Evolutionary conservation across 2,113 vertebrate genomes (phyloP).

Genomic region (Xiphophorus maculatus): DNA sequence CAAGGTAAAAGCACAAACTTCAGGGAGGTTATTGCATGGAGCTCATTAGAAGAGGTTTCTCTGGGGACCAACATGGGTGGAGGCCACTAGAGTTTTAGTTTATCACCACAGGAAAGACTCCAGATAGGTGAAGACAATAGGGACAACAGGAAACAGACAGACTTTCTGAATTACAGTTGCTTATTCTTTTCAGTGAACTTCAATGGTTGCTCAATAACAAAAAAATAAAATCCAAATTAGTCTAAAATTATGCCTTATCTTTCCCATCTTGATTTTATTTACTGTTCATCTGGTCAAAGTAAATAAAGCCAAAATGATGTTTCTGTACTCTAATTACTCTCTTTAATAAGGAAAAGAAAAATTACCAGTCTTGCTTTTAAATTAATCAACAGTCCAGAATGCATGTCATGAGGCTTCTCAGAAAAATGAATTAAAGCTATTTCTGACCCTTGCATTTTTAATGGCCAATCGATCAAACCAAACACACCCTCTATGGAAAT

Average conservation of each 20-base stretch:
- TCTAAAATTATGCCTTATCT: not conserved
- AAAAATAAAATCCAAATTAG: not conserved
- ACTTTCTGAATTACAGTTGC: constrained; percentile 40
- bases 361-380: constrained; percentile 38
- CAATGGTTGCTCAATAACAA: constrained; percentile 30
- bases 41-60: constrained; percentile 67
- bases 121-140: constrained; percentile 45
- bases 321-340: not conserved
- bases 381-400: constrained; percentile 38
- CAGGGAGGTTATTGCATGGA: constrained; percentile 52
- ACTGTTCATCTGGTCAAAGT: not conserved
- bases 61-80: constrained; percentile 44
- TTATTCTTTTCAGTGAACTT: constrained; percentile 29
- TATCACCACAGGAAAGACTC: constrained; percentile 58
- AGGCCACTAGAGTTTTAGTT: constrained; percentile 50
- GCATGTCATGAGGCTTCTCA: constrained; percentile 42
- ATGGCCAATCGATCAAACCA: constrained; percentile 58
- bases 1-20: constrained; percentile 61
- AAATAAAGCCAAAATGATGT: not conserved
- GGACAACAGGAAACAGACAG: constrained; percentile 67
- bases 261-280: not conserved
- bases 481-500: constrained; percentile 59
- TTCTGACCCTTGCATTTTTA: constrained; percentile 56
- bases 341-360: not conserved
- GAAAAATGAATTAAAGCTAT: constrained; percentile 55